Conservation (phyloP, 2,888 invertebrate species). For the Drosophila fungiperda region DNA sequence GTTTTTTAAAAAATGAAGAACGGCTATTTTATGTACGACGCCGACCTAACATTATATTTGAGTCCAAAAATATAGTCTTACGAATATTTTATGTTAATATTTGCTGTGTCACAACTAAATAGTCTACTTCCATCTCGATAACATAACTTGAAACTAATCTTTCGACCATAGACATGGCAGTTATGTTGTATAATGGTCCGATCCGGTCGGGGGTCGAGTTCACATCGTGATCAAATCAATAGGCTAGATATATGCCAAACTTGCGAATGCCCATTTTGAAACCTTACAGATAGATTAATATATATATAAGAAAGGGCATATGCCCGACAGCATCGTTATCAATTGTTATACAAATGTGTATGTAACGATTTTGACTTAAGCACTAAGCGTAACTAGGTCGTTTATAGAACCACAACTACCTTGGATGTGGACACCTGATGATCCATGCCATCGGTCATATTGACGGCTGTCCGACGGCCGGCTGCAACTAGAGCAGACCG, state of each 20-base stretch:
- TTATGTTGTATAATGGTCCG: not conserved
- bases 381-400: slow-evolving; percentile 9
- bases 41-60: not conserved
- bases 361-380: not conserved
- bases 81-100: not conserved
- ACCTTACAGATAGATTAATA: not conserved
- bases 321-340: not conserved
- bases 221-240: not conserved
- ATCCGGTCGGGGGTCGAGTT: not conserved
- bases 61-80: not conserved
- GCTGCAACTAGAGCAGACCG: slow-evolving; percentile 64
- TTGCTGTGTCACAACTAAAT: not conserved
- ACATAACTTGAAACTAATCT: not conserved
- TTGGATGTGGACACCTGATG: slow-evolving; percentile 64
- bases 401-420: slow-evolving; percentile 65
- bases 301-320: not conserved
- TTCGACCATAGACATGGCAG: not conserved
- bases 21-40: not conserved
- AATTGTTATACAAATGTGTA: slow-evolving; percentile 2
- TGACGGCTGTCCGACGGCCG: slow-evolving; percentile 44
- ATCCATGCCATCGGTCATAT: slow-evolving; percentile 53
- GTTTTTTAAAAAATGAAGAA: not conserved
- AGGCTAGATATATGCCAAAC: not conserved
- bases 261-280: not conserved
- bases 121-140: not conserved